These are phyloP conservation scores for Elaphurus davidianus DNA, from an alignment of 2,113 vertebrate genomes.

Conservation along the genomic window DNA sequence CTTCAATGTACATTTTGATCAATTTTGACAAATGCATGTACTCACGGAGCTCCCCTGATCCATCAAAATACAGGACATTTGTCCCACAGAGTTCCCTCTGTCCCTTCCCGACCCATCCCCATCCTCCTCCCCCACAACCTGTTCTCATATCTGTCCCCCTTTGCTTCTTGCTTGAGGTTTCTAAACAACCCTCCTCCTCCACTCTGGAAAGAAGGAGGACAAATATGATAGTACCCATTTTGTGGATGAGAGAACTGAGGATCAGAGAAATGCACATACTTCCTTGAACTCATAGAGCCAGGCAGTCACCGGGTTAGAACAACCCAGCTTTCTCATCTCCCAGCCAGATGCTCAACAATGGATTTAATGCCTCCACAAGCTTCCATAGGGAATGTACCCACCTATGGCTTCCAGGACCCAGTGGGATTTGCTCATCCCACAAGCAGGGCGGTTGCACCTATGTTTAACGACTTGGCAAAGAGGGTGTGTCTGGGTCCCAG, in stretches of 20 bases:
- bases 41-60: accelerated
- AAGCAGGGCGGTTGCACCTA: not conserved
- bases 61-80: not conserved
- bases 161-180: not conserved
- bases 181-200: not conserved
- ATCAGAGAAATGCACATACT: not conserved
- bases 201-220: not conserved
- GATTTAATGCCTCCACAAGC: not conserved
- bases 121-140: not conserved
- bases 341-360: not conserved
- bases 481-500: accelerated
- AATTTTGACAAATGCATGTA: not conserved
- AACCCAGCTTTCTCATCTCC: not conserved
- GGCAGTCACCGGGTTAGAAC: not conserved
- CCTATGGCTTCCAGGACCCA: not conserved
- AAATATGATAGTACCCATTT: not conserved
- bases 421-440: not conserved
- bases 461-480: not conserved
- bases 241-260: not conserved
- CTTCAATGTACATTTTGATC: not conserved
- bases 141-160: not conserved
- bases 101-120: not conserved
- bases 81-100: not conserved
- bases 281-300: not conserved
- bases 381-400: not conserved